Evolutionary conservation across 1,140 invertebrate genomes (phyloP), one percentile per base, ranked within the genome.

Genomic region (Hypothenemus hampei): DNA sequence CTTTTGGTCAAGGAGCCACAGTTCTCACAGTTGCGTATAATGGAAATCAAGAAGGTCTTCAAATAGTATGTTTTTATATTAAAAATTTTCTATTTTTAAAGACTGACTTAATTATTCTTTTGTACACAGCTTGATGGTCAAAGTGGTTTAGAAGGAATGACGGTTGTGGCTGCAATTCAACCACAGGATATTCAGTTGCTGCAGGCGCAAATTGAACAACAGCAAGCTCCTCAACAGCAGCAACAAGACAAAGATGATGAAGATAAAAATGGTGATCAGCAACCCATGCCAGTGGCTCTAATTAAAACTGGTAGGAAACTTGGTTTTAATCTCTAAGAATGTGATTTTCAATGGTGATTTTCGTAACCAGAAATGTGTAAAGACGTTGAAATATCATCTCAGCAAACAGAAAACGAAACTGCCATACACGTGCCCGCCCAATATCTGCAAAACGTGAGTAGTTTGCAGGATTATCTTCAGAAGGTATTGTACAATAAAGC

Each of bases 11-110:
- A 70, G 73, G 81, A 35, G 79, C 81, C 1, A 84, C 84, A 1
- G 82, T 88, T 3, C 69, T 88, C 8, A 86, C 84, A 1, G 78
- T 87, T 13, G 84, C 84, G 0, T 87, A 87, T 63, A 82, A 82
- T 58, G 76, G 70, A 69, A 77, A 55, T 70, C 75, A 48, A 65
- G 75, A 53, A 73, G 76, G 76, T 0, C 74, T 82, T 11, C 79
- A 81, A 60, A 74, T 78, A 41, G 69, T 71, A 64, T 69, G 68
- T 68, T 21, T n/a, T n/a, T n/a, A n/a, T n/a, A n/a, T n/a, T n/a
- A n/a, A n/a, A n/a, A n/a, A 20, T 35, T 35, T 3, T 3, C 18
- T 36, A 13, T 48, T 11, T 21, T 11, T 26, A 31, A n/a, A 19
- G 11, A 13, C 4, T 31, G 22, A 7, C 6, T 31, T 46, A 31